Evolutionary conservation across 2,113 vertebrate genomes (phyloP).

Genomic region (Triplophysa tibetana): DNA sequence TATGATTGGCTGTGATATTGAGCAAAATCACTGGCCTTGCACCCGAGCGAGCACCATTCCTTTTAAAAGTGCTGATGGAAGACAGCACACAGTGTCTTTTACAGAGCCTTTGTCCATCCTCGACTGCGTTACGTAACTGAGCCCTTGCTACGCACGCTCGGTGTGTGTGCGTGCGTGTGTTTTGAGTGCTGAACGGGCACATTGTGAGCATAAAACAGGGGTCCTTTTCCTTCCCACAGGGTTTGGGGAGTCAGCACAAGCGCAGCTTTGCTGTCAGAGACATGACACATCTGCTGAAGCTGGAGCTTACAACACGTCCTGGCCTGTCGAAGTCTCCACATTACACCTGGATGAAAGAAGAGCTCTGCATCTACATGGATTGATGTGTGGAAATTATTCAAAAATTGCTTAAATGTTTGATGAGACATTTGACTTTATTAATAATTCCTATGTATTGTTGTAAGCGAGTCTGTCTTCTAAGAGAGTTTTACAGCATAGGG

Average conservation of each 20-base stretch:
- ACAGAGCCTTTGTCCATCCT: constrained; percentile 19
- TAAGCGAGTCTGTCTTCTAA: background rate
- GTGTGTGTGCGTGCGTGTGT: background rate
- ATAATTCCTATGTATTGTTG: background rate
- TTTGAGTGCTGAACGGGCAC: constrained; percentile 11
- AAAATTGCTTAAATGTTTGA: background rate
- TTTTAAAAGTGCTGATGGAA: constrained; percentile 15
- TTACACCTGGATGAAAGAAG: background rate
- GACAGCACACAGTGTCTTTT: constrained; percentile 16
- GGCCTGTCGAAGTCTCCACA: background rate
- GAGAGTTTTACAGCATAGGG: background rate
- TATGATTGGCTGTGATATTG: background rate
- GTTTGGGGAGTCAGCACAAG: constrained; percentile 13
- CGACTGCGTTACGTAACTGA: constrained; percentile 22
- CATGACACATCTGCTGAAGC: constrained; percentile 24
- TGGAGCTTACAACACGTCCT: constrained; percentile 7
- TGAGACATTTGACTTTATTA: background rate
- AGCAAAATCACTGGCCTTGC: background rate
- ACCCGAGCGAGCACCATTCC: background rate
- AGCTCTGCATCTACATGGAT: background rate
- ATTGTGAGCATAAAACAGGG: constrained; percentile 28
- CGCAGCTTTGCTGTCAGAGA: background rate
- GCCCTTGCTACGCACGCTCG: background rate
- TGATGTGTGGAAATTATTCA: background rate
- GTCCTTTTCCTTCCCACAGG: constrained; percentile 7